phyloP scores from a whole-genome alignment of 2,797 vertebrate genomes.

The Arctocebus calabarensis region DNA sequence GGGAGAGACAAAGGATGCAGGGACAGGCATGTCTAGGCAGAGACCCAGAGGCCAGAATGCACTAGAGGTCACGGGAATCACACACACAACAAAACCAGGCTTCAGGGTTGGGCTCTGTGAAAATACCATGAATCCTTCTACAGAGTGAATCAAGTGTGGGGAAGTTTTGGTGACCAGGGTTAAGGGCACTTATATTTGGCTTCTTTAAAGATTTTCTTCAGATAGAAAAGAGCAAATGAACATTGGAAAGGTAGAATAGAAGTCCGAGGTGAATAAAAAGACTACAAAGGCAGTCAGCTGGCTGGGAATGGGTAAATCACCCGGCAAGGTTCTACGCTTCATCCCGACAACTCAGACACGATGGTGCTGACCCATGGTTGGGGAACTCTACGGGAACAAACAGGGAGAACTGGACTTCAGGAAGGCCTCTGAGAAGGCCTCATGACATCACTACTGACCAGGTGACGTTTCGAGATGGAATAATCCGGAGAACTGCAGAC shows the following conservation, averaged over 20 bases:
- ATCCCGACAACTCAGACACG: not conserved
- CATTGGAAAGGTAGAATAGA: not conserved
- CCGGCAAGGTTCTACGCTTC: not conserved
- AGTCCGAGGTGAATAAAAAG: not conserved
- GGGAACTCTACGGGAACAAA: not conserved
- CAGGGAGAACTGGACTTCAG: not conserved
- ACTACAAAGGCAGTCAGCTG: not conserved
- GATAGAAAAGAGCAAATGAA: not conserved
- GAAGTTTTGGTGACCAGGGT: not conserved
- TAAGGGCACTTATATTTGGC: not conserved
- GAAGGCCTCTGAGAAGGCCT: not conserved
- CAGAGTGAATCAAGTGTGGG: not conserved
- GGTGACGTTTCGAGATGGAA: not conserved
- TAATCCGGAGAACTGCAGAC: not conserved
- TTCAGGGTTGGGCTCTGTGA: not conserved
- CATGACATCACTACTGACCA: not conserved
- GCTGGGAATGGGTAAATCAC: not conserved
- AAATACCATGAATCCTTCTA: not conserved
- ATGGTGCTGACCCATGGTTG: not conserved
- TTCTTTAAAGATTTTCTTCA: conserved; percentile 39
- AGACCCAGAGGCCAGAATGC: not conserved
- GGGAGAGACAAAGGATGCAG: rapidly evolving
- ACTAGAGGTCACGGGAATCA: not conserved
- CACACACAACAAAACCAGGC: not conserved
- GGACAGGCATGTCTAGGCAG: not conserved